These are phyloP conservation scores for Notothenia rossii DNA, from an alignment of 2,113 vertebrate species.

Conservation along the genomic window DNA sequence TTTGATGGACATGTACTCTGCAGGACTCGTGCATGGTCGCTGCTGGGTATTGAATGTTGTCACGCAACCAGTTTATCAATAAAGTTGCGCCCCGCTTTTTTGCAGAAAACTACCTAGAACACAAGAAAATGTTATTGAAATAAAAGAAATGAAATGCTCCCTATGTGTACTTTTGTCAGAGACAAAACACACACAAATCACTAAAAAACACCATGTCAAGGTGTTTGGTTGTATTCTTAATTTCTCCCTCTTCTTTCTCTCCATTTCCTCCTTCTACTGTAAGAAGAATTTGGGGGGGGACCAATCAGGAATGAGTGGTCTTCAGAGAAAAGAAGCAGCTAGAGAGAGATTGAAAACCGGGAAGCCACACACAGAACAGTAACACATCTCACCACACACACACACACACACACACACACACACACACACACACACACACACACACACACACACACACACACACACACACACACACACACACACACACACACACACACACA, in stretches of 20 bases:
- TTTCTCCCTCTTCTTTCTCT: slow-evolving; percentile 5
- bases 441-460: no score
- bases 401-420: slow-evolving; percentile 64
- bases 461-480: slow-evolving; percentile 62
- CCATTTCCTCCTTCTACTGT: background rate
- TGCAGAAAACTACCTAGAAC: background rate
- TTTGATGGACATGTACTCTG: slow-evolving; percentile 43
- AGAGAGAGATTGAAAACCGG: slow-evolving; percentile 28
- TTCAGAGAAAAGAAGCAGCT: slow-evolving; percentile 11
- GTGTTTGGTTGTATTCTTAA: background rate
- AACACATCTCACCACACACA: slow-evolving; percentile 73
- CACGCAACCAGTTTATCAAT: background rate
- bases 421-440: no score
- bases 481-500: slow-evolving; percentile 35
- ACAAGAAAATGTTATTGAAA: background rate
- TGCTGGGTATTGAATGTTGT: background rate
- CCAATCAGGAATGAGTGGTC: slow-evolving; percentile 11
- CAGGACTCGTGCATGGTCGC: slow-evolving; percentile 17
- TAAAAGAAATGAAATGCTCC: slow-evolving; percentile 38
- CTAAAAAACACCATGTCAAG: slow-evolving; percentile 1
- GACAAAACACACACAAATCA: slow-evolving; percentile 3
- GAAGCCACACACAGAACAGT: slow-evolving; percentile 52
- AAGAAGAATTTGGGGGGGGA: slow-evolving; percentile 16
- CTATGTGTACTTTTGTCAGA: slow-evolving; percentile 17
- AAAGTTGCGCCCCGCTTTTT: slow-evolving; percentile 1